Percentiles rank a stretch among this genome's conserved stretches.
Conservation (phyloP, 2,797 vertebrate species). For the Alauda arvensis region DNA sequence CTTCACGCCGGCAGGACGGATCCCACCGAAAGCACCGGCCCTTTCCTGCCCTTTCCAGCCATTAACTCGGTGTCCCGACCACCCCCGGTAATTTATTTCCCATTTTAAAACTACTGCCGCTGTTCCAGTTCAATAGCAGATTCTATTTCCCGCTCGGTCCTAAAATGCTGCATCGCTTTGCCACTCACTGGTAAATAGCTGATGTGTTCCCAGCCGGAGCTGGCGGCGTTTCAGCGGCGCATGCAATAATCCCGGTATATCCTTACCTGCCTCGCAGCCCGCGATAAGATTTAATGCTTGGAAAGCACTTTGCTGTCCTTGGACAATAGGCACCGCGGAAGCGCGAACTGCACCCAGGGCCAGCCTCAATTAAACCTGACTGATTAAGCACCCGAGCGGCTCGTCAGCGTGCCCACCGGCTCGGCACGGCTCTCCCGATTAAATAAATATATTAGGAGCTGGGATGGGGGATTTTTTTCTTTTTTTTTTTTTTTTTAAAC, state of each 20-base stretch:
- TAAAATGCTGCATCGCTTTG: constrained; percentile 43
- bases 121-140: constrained; percentile 51
- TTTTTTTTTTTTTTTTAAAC: not conserved
- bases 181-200: constrained; percentile 34
- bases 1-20: not conserved
- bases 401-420: constrained; percentile 2
- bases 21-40: not conserved
- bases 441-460: not conserved
- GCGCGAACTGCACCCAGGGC: constrained; percentile 1
- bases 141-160: constrained; percentile 53
- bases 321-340: constrained; percentile 47
- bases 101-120: not conserved
- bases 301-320: constrained; percentile 57
- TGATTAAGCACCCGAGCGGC: not conserved
- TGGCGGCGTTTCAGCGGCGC: constrained; percentile 38
- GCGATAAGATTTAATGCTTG: constrained; percentile 49
- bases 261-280: constrained; percentile 51
- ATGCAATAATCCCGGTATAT: constrained; percentile 45
- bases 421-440: not conserved
- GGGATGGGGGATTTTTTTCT: not conserved
- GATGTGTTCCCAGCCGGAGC: constrained; percentile 47
- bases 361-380: constrained; percentile 25
- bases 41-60: not conserved
- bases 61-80: not conserved
- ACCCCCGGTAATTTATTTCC: constrained; percentile 31